These are phyloP conservation scores for Amiota minor DNA, from an alignment of 2,888 invertebrate species.

Conservation along the genomic window DNA sequence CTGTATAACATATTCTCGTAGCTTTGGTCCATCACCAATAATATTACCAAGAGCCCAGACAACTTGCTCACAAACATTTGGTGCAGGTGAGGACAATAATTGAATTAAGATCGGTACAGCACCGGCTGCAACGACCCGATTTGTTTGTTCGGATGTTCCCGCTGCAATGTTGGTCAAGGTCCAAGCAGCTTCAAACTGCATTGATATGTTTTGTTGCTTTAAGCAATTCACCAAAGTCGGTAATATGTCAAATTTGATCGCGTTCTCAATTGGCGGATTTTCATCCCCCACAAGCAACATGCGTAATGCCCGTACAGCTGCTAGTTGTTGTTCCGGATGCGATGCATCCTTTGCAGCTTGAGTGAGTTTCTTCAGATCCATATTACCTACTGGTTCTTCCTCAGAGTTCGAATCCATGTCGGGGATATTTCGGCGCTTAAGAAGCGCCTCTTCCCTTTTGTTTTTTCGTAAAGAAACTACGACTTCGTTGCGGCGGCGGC, in stretches of 20 bases:
- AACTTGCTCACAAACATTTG: too few species aligned
- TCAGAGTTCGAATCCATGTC: slow-evolving; percentile 86
- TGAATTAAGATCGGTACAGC: too few species aligned
- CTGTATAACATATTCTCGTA: slow-evolving; percentile 95
- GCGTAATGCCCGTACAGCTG: slow-evolving; percentile 94
- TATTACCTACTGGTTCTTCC: slow-evolving; percentile 82
- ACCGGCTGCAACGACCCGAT: too few species aligned
- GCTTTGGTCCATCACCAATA: too few species aligned
- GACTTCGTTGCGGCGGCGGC: slow-evolving; percentile 95
- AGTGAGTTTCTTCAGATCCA: slow-evolving; percentile 87
- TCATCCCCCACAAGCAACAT: slow-evolving; percentile 97
- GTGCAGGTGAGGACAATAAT: too few species aligned
- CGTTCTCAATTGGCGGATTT: slow-evolving; percentile 97
- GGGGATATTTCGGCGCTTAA: slow-evolving; percentile 97
- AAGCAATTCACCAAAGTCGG: slow-evolving; percentile 95
- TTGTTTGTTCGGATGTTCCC: too few species aligned
- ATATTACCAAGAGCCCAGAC: too few species aligned
- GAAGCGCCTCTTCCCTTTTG: slow-evolving; percentile 96
- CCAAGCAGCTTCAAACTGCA: slow-evolving; percentile 98
- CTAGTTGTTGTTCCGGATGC: slow-evolving; percentile 86
- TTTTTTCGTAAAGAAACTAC: slow-evolving; percentile 97
- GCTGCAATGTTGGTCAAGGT: slow-evolving; percentile 97
- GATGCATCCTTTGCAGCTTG: slow-evolving; percentile 87
- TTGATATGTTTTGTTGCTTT: slow-evolving; percentile 87
- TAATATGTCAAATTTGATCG: slow-evolving; percentile 94